phyloP scores from a whole-genome alignment of 2,797 vertebrate species.

The Typhlichthys eigenmanni region DNA sequence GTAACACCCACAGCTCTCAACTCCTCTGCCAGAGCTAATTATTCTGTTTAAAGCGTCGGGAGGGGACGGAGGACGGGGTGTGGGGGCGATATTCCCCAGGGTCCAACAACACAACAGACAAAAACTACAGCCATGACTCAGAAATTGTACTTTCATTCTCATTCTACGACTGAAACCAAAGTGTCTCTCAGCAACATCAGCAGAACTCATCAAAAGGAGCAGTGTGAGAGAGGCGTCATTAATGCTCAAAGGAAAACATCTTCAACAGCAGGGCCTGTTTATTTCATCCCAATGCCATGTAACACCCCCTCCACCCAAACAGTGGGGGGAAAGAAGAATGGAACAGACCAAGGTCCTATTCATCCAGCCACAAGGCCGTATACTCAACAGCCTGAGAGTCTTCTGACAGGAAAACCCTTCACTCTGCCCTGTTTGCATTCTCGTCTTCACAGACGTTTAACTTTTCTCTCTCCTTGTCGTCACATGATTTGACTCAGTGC shows the following conservation, averaged over 20 bases:
- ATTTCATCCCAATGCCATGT: conserved; percentile 52
- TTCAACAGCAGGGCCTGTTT: conserved; percentile 25
- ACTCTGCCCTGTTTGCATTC: neutral
- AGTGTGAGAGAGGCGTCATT: neutral
- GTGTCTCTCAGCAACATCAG: neutral
- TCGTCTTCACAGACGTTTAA: neutral
- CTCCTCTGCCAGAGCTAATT: conserved; percentile 42
- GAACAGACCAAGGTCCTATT: conserved; percentile 61
- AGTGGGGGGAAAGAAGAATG: neutral
- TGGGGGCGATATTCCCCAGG: conserved; percentile 22
- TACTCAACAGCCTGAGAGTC: conserved; percentile 49
- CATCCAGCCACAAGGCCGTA: conserved; percentile 57
- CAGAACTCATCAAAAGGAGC: conserved; percentile 4
- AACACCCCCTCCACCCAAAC: conserved; percentile 33
- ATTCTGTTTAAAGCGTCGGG: conserved; percentile 41
- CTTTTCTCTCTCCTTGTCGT: conserved; percentile 5
- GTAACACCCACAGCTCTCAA: conserved; percentile 51
- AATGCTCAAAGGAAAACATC: conserved; percentile 4
- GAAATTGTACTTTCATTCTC: neutral
- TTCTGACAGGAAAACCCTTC: conserved; percentile 42
- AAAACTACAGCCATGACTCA: conserved; percentile 2
- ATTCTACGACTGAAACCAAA: neutral
- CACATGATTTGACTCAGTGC: neutral
- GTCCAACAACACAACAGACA: conserved; percentile 12
- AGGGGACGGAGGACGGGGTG: conserved; percentile 2